These are phyloP conservation scores for Tragopan temminckii DNA, from an alignment of 2,797 vertebrate genomes.

Conservation along the genomic window DNA sequence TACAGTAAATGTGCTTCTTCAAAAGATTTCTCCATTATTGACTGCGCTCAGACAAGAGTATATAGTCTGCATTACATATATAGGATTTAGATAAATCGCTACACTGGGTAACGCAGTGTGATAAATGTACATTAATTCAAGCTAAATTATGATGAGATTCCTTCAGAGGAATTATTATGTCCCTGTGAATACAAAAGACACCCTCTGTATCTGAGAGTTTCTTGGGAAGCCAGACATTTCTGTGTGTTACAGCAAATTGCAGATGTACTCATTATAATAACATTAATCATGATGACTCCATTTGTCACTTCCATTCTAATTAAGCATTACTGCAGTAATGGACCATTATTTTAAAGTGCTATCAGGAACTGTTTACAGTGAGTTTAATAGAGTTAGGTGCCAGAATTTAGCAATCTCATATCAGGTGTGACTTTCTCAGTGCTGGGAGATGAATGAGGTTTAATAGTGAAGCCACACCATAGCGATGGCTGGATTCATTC, in stretches of 20 bases:
- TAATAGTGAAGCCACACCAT: fast-evolving
- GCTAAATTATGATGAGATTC: conserved; percentile 39
- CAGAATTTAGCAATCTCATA: background rate
- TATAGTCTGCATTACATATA: conserved; percentile 5
- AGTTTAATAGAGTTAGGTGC: background rate
- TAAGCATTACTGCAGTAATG: conserved; percentile 34
- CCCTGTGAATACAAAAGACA: conserved; percentile 37
- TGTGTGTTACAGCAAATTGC: conserved; percentile 25
- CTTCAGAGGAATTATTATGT: conserved; percentile 38
- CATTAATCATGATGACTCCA: conserved; percentile 52
- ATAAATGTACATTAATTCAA: conserved; percentile 54
- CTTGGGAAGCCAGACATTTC: conserved; percentile 29
- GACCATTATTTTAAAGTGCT: conserved; percentile 48
- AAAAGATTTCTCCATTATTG: conserved; percentile 25
- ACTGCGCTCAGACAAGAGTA: conserved; percentile 17
- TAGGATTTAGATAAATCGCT: conserved; percentile 45
- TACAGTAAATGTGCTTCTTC: conserved; percentile 43
- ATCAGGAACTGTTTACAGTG: conserved; percentile 23
- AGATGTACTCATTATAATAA: conserved; percentile 47
- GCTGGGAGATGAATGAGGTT: background rate
- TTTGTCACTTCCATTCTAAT: conserved; percentile 68
- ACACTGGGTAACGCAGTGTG: conserved; percentile 3
- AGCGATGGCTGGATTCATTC: background rate
- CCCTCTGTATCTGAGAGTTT: background rate
- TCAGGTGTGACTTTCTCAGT: background rate